Evolutionary conservation across 2,888 invertebrate species (phyloP).

Genomic region (Dolichopus griseipennis): DNA sequence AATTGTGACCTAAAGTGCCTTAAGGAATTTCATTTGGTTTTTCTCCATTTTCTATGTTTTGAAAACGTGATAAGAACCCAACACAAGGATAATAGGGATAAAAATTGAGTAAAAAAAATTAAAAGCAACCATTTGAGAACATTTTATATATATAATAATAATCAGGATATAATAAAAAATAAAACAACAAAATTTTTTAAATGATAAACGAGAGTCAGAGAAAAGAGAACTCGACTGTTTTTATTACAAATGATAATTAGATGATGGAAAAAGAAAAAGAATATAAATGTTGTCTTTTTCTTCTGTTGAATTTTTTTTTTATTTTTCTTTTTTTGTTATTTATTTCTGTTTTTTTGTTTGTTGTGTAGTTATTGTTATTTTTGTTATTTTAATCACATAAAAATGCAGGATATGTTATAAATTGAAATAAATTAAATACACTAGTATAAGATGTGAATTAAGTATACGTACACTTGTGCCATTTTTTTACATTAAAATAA

Average conservation of each 20-base stretch:
- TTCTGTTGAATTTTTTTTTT: too few relatives aligned
- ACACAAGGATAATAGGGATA: background rate
- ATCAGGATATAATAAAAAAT: too few relatives aligned
- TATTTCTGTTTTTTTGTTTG: background rate
- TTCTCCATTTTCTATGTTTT: background rate
- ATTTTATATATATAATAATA: too few relatives aligned
- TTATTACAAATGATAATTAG: background rate
- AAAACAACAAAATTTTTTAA: too few relatives aligned
- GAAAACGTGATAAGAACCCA: background rate
- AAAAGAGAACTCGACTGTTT: background rate
- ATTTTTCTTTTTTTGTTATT: background rate
- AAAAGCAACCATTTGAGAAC: background rate
- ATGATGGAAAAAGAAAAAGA: background rate
- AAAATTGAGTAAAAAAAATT: background rate
- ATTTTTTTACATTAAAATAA: too few relatives aligned
- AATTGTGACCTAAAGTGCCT: conserved; percentile 4
- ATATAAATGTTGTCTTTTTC: too few relatives aligned
- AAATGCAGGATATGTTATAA: background rate
- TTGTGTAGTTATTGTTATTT: background rate
- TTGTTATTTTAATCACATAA: background rate
- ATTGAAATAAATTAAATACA: background rate
- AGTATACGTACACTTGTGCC: too few relatives aligned
- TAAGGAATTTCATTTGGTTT: background rate
- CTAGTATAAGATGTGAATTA: too few relatives aligned
- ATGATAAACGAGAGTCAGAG: background rate